Percentiles rank a stretch among this genome's conserved stretches.
Evolutionary conservation across 2,113 vertebrate species (phyloP).

Genomic region (Hippolais icterina): DNA sequence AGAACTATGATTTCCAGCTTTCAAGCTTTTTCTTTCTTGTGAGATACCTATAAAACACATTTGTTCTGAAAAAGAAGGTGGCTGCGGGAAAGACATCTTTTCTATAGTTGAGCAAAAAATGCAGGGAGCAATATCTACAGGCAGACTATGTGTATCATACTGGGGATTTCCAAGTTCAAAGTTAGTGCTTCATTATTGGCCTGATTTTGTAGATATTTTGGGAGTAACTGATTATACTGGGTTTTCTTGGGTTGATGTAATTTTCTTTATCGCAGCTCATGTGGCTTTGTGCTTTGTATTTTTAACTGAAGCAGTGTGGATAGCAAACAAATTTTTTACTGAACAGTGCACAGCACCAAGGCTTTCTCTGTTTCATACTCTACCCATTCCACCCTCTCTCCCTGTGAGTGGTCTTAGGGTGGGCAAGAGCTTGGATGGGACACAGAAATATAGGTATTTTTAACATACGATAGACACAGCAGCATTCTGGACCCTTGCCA

Average conservation of each 20-base stretch:
- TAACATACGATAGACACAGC: neutral
- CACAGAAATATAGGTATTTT: neutral
- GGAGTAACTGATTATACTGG: neutral
- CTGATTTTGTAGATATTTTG: neutral
- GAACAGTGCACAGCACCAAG: neutral
- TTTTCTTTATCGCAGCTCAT: neutral
- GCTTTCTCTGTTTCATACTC: neutral
- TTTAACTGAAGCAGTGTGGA: neutral
- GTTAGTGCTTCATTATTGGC: neutral
- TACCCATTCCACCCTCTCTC: accelerated
- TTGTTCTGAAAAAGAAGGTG: neutral
- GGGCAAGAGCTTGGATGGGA: neutral
- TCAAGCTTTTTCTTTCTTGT: neutral
- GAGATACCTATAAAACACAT: neutral
- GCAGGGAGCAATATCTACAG: neutral
- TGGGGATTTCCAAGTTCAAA: neutral
- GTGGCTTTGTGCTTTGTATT: neutral
- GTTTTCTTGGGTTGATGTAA: neutral
- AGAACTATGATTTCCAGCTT: neutral
- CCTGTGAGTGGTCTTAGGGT: neutral
- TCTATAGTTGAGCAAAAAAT: neutral
- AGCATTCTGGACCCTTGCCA: neutral
- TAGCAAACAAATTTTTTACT: neutral
- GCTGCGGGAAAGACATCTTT: accelerated
- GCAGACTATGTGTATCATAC: neutral